A percentile compares a stretch with the other conserved stretches of the same genome.
These are phyloP conservation scores for Oscheius sp. DNA, from an alignment of 2,888 invertebrate species.

Conservation along the genomic window DNA sequence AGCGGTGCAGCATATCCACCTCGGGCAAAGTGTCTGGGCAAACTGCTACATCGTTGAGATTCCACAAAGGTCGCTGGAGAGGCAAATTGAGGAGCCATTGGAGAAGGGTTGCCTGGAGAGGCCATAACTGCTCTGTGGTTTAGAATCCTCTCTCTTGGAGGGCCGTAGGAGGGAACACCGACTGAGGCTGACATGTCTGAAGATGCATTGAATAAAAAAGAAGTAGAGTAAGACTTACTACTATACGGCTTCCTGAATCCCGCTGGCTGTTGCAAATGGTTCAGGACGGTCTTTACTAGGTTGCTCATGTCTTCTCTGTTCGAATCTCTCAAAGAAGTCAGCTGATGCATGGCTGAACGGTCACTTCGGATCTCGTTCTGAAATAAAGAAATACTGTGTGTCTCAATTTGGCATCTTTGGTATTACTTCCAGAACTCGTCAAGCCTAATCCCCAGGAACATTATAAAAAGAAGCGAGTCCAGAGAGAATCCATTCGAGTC, in stretches of 20 bases:
- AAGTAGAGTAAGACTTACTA: neutral
- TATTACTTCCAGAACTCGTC: too few relatives aligned
- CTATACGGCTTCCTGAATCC: neutral
- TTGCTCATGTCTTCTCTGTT: conserved; percentile 61
- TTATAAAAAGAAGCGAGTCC: too few relatives aligned
- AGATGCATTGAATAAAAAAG: neutral
- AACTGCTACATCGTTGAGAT: conserved; percentile 48
- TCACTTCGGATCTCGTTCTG: conserved; percentile 50
- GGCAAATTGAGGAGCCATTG: conserved; percentile 10
- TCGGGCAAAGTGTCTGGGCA: conserved; percentile 48
- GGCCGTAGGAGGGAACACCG: conserved; percentile 9
- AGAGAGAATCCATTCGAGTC: neutral
- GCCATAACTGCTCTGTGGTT: conserved; percentile 39
- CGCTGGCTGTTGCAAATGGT: conserved; percentile 45
- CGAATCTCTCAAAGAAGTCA: conserved; percentile 62
- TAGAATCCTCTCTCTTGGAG: conserved; percentile 10
- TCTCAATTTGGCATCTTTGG: neutral
- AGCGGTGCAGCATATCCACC: conserved; percentile 28
- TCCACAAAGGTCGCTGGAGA: conserved; percentile 15
- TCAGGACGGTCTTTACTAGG: conserved; percentile 56
- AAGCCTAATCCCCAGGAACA: too few relatives aligned
- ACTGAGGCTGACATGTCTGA: conserved; percentile 38
- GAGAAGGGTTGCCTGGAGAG: conserved; percentile 43
- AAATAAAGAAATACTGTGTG: neutral
- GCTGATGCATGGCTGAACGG: conserved; percentile 45